A percentile compares a stretch with the other conserved stretches of the same genome.
Conservation (phyloP, 2,113 vertebrate species). For the Alaudala cheleensis region DNA sequence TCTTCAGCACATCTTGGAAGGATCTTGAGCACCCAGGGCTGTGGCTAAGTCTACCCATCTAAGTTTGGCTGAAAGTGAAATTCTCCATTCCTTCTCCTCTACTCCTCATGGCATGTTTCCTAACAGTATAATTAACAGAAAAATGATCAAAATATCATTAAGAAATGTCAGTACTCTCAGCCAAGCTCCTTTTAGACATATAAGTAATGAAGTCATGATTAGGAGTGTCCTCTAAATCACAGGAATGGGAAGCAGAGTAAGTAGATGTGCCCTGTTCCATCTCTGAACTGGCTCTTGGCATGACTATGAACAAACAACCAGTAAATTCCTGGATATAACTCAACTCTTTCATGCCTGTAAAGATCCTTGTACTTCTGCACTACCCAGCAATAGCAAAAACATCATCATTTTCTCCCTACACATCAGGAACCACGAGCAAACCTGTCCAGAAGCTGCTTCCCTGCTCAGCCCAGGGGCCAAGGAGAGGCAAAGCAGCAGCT, state of each 20-base stretch:
- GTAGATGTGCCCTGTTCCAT: background rate
- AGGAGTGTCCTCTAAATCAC: slow-evolving; percentile 46
- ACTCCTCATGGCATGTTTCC: background rate
- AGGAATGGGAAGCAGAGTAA: background rate
- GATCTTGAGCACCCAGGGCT: background rate
- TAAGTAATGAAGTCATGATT: background rate
- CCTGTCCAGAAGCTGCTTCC: background rate
- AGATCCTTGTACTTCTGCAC: background rate
- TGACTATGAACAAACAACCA: background rate
- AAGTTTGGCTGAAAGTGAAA: background rate
- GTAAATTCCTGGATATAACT: background rate
- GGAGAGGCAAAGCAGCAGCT: background rate
- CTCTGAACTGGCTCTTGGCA: background rate
- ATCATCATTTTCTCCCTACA: background rate
- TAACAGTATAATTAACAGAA: slow-evolving; percentile 10
- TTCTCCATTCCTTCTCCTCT: background rate
- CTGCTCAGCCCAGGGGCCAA: background rate
- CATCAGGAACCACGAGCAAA: background rate
- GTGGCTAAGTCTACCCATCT: background rate
- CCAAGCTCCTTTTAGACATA: background rate
- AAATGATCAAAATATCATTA: slow-evolving; percentile 52
- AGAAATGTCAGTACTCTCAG: slow-evolving; percentile 38
- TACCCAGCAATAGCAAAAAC: background rate
- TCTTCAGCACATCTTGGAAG: background rate
- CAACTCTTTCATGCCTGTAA: background rate